A percentile compares a stretch with the other conserved stretches of the same genome.
These are phyloP conservation scores for Microplitis manilae DNA, from an alignment of 2,888 invertebrate species.

Conservation along the genomic window DNA sequence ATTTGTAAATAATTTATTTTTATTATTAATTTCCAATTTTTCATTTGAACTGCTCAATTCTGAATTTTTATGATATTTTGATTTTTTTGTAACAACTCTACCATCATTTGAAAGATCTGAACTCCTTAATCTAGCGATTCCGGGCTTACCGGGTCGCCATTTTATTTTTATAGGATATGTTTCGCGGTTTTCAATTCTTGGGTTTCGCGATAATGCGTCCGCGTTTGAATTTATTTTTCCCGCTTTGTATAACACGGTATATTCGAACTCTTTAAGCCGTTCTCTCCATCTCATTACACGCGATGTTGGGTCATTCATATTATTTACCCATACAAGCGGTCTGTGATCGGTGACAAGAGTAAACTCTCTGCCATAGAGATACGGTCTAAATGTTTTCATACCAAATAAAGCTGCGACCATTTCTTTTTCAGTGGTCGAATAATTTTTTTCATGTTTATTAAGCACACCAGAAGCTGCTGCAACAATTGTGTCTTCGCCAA, in stretches of 20 bases:
- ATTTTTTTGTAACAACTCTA: neutral
- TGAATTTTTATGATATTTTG: too few relatives aligned
- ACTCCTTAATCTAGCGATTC: slow-evolving; percentile 22
- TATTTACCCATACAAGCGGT: too few relatives aligned
- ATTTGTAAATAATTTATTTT: too few relatives aligned
- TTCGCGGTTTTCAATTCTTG: neutral
- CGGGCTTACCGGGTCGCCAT: slow-evolving; percentile 31
- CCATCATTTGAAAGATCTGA: too few relatives aligned
- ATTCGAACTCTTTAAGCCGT: slow-evolving; percentile 56
- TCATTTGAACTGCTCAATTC: too few relatives aligned
- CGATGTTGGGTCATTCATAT: slow-evolving; percentile 52
- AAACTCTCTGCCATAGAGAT: too few relatives aligned
- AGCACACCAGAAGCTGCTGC: slow-evolving; percentile 58
- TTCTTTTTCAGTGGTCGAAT: slow-evolving; percentile 38
- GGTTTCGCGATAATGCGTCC: slow-evolving; percentile 34
- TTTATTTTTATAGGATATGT: slow-evolving; percentile 14
- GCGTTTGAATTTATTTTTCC: slow-evolving; percentile 31
- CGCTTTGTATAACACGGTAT: slow-evolving; percentile 33
- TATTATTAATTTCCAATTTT: too few relatives aligned
- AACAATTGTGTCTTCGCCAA: slow-evolving; percentile 60
- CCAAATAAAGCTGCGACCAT: slow-evolving; percentile 16
- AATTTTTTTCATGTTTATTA: slow-evolving; percentile 56
- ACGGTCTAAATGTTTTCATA: too few relatives aligned
- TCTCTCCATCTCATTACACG: slow-evolving; percentile 55
- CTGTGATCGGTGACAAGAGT: too few relatives aligned